These are phyloP conservation scores for Ctenodactylus gundi DNA, from an alignment of 2,113 vertebrate species.

Conservation along the genomic window DNA sequence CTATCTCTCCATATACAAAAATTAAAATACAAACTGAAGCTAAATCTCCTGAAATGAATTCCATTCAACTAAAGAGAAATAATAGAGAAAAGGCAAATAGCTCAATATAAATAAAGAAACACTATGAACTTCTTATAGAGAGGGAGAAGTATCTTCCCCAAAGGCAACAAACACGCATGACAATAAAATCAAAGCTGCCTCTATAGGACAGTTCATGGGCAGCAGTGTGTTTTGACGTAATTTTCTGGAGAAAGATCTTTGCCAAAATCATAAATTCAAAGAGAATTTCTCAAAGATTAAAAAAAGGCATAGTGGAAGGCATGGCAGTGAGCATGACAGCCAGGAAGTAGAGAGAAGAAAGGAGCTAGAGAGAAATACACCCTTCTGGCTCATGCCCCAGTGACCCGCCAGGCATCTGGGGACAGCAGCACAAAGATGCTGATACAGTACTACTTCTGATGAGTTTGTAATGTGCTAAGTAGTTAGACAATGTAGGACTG, in stretches of 20 bases:
- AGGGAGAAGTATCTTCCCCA: neutral
- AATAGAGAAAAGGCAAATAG: neutral
- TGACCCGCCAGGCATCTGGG: no score
- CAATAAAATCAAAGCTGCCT: neutral
- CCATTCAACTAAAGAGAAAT: neutral
- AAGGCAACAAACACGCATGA: neutral
- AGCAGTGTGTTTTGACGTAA: neutral
- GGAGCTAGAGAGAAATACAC: no score
- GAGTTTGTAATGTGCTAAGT: neutral
- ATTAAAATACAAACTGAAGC: neutral
- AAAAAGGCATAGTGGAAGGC: no score
- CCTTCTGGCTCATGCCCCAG: no score
- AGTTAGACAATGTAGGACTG: conserved; percentile 20
- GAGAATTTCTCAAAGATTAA: neutral
- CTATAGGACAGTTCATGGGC: neutral
- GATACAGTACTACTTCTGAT: neutral
- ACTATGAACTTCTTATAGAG: neutral
- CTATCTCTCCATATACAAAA: conserved; percentile 9
- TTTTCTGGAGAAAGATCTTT: neutral
- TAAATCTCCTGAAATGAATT: neutral
- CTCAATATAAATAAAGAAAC: neutral
- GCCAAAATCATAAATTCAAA: conserved; percentile 15
- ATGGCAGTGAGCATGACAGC: no score
- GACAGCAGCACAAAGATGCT: no score
- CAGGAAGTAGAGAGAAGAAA: no score